Base-by-base conservation (phyloP, 2,797 vertebrate genomes). In the Helostoma temminkii region DNA sequence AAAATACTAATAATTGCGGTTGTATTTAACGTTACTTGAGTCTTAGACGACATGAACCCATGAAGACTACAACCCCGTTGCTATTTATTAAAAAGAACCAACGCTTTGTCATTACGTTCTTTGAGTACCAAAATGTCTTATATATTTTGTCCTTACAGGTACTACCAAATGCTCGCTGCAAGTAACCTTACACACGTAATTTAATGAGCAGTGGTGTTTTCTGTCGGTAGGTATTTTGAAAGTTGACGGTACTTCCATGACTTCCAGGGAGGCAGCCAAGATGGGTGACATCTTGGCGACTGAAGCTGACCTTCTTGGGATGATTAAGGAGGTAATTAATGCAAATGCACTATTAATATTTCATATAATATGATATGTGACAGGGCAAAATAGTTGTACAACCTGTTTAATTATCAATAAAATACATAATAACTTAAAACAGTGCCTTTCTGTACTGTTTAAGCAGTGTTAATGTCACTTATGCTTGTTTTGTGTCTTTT, bases 221-320 rank as follows among this genome's bases (percentile, higher is more conserved):
- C 57, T 28, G 49, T 21, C 9, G 12, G 10, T 50, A 18, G 47
- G 21, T 62, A 52, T 61, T 74, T 52, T 26, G 10, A 76, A 58
- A 32, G 8, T 62, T 57, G 62, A 46, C 26, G 46, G 3, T 37
- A 26, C 50, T 72, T 83, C 58, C 62, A 92, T 88, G 91, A 93
- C 59, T 80, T 88, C 76, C 58, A 81, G 59, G 62, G 82, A 85
- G 41, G 39, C 28, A 64, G 22, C 60, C 75, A 80, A 67, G 26
- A 99, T 98, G 98, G 96, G 95, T 4, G 96, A 97, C 60, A 53
- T 95, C 79, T 91, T 96, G 82, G 94, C 95, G 0, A 95, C 94
- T 5, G 97, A 98, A 88, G 93, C 95, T 0, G 96, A 97, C 80
- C 88, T 99, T 45, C 95, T 98, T 14, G 94, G 92, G 48, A 93